Evolutionary conservation across 2,888 invertebrate genomes (phyloP).

Genomic region (Polyommatus iphigenia): DNA sequence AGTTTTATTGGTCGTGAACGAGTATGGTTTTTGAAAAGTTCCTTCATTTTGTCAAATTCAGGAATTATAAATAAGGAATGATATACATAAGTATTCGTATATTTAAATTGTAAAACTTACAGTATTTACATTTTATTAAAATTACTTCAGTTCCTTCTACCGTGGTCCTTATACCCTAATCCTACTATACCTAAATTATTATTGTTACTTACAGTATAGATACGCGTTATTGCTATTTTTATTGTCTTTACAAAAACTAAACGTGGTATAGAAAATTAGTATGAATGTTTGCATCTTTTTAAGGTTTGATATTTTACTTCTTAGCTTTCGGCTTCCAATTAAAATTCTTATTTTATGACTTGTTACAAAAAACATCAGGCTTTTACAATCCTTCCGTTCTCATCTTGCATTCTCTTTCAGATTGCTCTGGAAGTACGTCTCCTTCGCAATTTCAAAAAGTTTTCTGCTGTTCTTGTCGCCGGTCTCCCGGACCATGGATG

Average conservation of each 20-base stretch:
- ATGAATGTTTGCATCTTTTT: background rate
- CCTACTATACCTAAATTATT: background rate
- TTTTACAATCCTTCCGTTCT: slow-evolving; percentile 33
- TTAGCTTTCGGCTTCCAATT: background rate
- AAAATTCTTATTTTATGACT: background rate
- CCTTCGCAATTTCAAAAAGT: slow-evolving; percentile 71
- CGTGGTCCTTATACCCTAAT: background rate
- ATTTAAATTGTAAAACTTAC: slow-evolving; percentile 1
- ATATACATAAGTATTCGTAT: background rate
- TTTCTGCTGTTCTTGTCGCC: slow-evolving; percentile 77
- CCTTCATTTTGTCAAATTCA: background rate
- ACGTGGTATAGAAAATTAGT: background rate
- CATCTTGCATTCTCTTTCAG: slow-evolving; percentile 58
- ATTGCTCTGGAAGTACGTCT: slow-evolving; percentile 63
- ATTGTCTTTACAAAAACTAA: background rate
- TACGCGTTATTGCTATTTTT: background rate
- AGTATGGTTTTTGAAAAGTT: background rate
- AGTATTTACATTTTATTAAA: background rate
- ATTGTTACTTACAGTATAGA: background rate
- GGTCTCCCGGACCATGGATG: slow-evolving; percentile 81
- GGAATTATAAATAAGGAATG: background rate
- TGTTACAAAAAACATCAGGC: background rate
- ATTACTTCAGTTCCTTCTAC: background rate
- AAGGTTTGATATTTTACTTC: background rate
- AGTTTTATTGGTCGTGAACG: background rate